Percentiles rank a stretch among this genome's conserved stretches.
Evolutionary conservation across 2,888 invertebrate genomes (phyloP).

Genomic region (Ectropis crepuscularia): DNA sequence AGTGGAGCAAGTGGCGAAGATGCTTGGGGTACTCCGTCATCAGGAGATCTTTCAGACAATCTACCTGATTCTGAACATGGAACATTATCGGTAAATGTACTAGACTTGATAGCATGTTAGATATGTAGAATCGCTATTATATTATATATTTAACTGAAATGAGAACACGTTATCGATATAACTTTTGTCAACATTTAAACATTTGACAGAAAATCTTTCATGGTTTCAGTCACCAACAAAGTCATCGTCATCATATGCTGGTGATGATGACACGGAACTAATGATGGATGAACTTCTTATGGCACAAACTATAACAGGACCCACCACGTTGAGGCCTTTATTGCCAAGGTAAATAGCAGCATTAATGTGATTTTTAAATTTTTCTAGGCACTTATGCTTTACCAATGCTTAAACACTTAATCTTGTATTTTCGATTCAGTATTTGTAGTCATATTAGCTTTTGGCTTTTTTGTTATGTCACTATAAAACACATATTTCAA

Average conservation of each 20-base stretch:
- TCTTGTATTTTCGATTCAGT: conserved; percentile 18
- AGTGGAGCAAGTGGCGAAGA: conserved; percentile 95
- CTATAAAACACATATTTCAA: conserved; percentile 15
- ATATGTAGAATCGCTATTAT: no score
- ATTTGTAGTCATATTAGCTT: conserved; percentile 15
- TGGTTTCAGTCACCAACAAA: conserved; percentile 86
- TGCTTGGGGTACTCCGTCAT: conserved; percentile 95
- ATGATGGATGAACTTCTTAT: conserved; percentile 93
- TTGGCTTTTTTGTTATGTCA: conserved; percentile 21
- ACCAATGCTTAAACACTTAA: conserved; percentile 31
- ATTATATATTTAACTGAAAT: no score
- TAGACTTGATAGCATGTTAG: no score
- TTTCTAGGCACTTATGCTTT: conserved; percentile 16
- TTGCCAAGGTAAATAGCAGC: conserved; percentile 85
- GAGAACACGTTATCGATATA: neutral
- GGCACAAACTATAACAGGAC: conserved; percentile 91
- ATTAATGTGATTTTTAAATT: neutral
- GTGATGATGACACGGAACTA: conserved; percentile 91
- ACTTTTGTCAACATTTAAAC: conserved; percentile 38
- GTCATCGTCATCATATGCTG: conserved; percentile 87
- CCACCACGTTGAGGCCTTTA: conserved; percentile 88
- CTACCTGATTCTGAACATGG: conserved; percentile 88
- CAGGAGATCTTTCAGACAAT: conserved; percentile 92
- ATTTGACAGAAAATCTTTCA: conserved; percentile 56
- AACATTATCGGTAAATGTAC: conserved; percentile 84